phyloP scores from a whole-genome alignment of 2,888 invertebrate genomes.

The Tachina fera region DNA sequence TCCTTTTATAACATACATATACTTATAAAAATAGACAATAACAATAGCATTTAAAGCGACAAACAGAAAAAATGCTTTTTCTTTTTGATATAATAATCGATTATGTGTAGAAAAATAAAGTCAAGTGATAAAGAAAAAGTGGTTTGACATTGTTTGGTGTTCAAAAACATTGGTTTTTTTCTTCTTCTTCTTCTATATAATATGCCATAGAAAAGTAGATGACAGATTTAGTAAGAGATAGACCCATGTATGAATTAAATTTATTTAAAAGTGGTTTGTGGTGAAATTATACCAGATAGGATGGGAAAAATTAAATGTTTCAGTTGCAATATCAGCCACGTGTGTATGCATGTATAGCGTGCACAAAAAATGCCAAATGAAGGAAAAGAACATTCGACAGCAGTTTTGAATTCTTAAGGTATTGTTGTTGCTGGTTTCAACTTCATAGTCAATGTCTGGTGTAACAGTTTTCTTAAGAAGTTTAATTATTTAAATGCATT shows the following conservation, averaged over 20 bases:
- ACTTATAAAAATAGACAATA: conserved; percentile 35
- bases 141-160: conserved; percentile 62
- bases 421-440: background rate
- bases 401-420: background rate
- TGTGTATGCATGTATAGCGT: background rate
- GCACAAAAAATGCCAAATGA: background rate
- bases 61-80: conserved; percentile 31
- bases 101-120: conserved; percentile 61
- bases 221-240: conserved; percentile 34
- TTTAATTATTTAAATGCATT: background rate
- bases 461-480: background rate
- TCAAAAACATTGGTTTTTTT: conserved; percentile 37
- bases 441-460: background rate
- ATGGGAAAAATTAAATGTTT: background rate
- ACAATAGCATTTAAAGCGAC: conserved; percentile 39
- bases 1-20: background rate
- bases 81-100: conserved; percentile 56
- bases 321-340: background rate
- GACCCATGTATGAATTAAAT: conserved; percentile 46
- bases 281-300: background rate
- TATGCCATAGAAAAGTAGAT: too few species aligned
- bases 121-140: conserved; percentile 65
- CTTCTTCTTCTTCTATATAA: too few species aligned
- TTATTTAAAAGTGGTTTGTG: conserved; percentile 32
- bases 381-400: background rate